Evolutionary conservation across 2,888 invertebrate species (phyloP).

Genomic region (Eupithecia centaureata): DNA sequence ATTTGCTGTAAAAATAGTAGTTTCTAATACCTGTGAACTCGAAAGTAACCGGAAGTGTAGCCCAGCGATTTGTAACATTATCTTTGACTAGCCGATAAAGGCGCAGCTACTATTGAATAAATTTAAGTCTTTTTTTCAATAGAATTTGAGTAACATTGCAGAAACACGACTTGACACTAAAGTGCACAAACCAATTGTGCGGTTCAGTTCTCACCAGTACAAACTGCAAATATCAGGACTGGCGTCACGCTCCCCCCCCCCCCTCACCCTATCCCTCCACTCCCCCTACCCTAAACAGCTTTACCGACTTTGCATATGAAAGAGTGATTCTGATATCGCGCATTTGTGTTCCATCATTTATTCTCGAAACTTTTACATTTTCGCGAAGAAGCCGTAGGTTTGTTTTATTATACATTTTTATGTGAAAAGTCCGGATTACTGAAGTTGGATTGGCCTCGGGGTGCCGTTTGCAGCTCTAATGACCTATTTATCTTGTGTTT

Average conservation of each 20-base stretch:
- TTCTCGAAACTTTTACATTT: slow-evolving; percentile 3
- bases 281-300: background rate
- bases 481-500: background rate
- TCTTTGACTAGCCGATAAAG: no score
- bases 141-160: background rate
- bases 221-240: background rate
- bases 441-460: background rate
- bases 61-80: no score
- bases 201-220: background rate
- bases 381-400: background rate
- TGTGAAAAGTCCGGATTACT: background rate
- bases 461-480: background rate
- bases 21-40: no score
- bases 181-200: background rate
- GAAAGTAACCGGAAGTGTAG: no score
- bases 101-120: no score
- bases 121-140: no score
- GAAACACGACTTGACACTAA: background rate
- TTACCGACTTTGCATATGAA: background rate
- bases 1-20: no score
- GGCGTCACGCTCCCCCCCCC: background rate
- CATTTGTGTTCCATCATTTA: background rate
- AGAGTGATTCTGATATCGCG: background rate
- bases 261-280: background rate
- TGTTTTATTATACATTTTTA: slow-evolving; percentile 7